Conservation (phyloP, 2,113 vertebrate genomes). For the Odocoileus virginianus region DNA sequence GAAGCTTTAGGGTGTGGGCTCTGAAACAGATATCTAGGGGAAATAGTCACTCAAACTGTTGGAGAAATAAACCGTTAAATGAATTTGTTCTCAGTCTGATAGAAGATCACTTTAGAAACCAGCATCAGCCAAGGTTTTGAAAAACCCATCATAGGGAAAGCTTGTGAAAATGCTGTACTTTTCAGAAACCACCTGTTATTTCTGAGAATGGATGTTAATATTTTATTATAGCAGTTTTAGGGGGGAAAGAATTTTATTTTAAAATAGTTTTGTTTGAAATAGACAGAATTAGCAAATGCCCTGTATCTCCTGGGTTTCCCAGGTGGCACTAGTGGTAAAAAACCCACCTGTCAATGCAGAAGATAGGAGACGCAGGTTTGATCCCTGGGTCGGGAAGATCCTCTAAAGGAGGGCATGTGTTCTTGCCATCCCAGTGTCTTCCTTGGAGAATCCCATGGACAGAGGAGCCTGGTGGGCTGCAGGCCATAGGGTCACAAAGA, state of each 20-base stretch:
- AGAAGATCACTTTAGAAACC: conserved; percentile 37
- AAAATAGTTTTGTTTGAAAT: conserved; percentile 3
- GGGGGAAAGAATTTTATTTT: background rate
- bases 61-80: conserved; percentile 49
- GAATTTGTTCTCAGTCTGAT: conserved; percentile 35
- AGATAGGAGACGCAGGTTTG: background rate
- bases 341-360: background rate
- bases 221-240: conserved; percentile 1
- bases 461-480: background rate
- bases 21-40: conserved; percentile 48
- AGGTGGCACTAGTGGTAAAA: background rate
- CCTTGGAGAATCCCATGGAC: background rate
- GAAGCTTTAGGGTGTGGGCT: conserved; percentile 23
- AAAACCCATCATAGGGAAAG: background rate
- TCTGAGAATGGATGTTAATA: conserved; percentile 5
- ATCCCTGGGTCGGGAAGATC: background rate
- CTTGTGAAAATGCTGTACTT: conserved; percentile 7
- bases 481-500: background rate
- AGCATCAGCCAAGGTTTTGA: conserved; percentile 3
- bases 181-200: conserved; percentile 26
- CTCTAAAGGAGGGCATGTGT: background rate
- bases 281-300: background rate
- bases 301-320: background rate
- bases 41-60: conserved; percentile 54
- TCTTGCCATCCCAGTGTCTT: background rate